These are phyloP conservation scores for Melanerpes aurifrons DNA, from an alignment of 2,113 vertebrate genomes.

Conservation along the genomic window DNA sequence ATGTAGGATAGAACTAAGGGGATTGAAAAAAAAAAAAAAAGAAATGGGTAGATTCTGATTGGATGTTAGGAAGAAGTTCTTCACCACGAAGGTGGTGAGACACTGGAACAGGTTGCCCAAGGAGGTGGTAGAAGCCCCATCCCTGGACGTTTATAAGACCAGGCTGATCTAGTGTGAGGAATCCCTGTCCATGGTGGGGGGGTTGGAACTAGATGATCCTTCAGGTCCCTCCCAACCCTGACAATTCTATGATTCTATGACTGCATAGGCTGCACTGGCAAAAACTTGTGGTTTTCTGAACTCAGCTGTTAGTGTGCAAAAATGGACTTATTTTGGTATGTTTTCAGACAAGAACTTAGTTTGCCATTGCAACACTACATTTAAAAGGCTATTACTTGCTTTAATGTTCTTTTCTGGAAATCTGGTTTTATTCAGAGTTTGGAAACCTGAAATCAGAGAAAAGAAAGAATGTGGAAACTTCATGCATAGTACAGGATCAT, in stretches of 20 bases:
- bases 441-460: background rate
- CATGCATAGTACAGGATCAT: background rate
- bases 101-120: too few relatives aligned
- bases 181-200: too few relatives aligned
- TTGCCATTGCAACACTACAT: background rate
- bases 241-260: background rate
- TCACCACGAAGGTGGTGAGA: too few relatives aligned
- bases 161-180: too few relatives aligned
- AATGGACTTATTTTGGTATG: background rate
- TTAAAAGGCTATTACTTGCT: background rate
- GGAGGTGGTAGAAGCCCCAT: too few relatives aligned
- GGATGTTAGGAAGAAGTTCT: too few relatives aligned
- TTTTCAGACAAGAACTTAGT: background rate
- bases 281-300: constrained; percentile 24
- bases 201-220: too few relatives aligned
- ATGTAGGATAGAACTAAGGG: too few relatives aligned
- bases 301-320: constrained; percentile 1
- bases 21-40: too few relatives aligned
- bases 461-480: background rate
- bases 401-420: background rate
- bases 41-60: too few relatives aligned
- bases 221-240: too few relatives aligned
- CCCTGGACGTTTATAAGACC: too few relatives aligned
- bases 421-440: background rate
- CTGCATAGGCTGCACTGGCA: background rate